Conservation (phyloP, 2,113 vertebrate species). For the Brachirus orientalis region DNA sequence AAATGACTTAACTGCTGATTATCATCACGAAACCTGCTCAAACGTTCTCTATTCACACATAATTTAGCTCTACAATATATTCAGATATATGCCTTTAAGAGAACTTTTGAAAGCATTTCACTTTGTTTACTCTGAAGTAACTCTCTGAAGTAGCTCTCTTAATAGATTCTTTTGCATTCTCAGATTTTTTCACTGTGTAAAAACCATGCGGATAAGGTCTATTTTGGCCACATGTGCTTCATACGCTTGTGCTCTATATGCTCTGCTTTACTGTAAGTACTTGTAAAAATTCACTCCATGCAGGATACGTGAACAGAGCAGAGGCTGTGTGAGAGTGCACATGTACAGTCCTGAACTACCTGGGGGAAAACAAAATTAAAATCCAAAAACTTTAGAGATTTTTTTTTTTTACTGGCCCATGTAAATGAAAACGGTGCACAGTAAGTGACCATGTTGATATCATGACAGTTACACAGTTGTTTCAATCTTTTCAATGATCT, state of each 20-base stretch:
- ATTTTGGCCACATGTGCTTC: slow-evolving; percentile 58
- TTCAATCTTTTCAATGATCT: slow-evolving; percentile 98
- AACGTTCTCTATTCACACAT: slow-evolving; percentile 25
- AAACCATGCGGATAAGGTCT: slow-evolving; percentile 18
- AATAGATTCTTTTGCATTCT: slow-evolving; percentile 22
- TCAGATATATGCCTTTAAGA: slow-evolving; percentile 23
- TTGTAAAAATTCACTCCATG: slow-evolving; percentile 63
- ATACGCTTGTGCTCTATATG: slow-evolving; percentile 55
- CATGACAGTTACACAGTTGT: slow-evolving; percentile 90
- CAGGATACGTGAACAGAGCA: slow-evolving; percentile 43
- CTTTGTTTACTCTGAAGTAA: slow-evolving; percentile 15
- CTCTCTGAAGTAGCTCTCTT: not conserved
- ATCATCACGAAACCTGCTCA: slow-evolving; percentile 36
- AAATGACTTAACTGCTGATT: slow-evolving; percentile 41
- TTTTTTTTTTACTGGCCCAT: slow-evolving; percentile 29
- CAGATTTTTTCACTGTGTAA: not conserved
- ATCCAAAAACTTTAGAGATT: not conserved
- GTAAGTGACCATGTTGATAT: slow-evolving; percentile 2
- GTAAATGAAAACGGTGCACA: slow-evolving; percentile 33
- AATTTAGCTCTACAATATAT: slow-evolving; percentile 41
- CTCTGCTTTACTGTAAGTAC: slow-evolving; percentile 33
- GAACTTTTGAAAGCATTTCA: slow-evolving; percentile 9
- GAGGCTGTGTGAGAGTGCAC: slow-evolving; percentile 51
- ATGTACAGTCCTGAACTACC: slow-evolving; percentile 44
- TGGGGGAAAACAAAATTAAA: slow-evolving; percentile 47